Evolutionary conservation across 1,140 invertebrate genomes (phyloP).

Genomic region (Hetaerina americana): DNA sequence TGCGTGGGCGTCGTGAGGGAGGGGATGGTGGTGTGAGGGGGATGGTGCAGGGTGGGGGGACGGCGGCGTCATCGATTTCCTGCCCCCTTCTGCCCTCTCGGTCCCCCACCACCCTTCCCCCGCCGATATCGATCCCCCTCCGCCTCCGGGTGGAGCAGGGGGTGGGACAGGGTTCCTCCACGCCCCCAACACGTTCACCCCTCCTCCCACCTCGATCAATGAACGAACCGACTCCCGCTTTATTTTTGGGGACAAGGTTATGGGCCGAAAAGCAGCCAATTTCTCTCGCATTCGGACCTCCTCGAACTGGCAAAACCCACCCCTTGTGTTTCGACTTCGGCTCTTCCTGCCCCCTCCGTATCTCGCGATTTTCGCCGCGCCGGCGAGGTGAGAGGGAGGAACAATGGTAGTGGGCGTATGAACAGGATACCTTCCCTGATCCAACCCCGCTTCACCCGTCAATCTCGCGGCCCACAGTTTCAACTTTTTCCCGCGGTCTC

Average conservation of each 20-base stretch:
- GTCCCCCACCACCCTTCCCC: neutral
- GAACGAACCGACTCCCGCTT: neutral
- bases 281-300: neutral
- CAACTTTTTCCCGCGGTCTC: too few relatives aligned
- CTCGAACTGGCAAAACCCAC: too few relatives aligned
- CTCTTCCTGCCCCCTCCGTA: too few relatives aligned
- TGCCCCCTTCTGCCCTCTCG: neutral
- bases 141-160: too few relatives aligned
- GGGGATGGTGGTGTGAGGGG: neutral
- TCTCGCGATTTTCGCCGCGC: too few relatives aligned
- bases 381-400: too few relatives aligned
- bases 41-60: neutral
- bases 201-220: neutral
- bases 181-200: neutral
- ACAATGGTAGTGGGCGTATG: too few relatives aligned
- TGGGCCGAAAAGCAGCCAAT: neutral
- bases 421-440: too few relatives aligned
- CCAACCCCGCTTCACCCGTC: too few relatives aligned
- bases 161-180: neutral
- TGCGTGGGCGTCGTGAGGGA: too few relatives aligned
- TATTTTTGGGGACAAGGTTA: neutral
- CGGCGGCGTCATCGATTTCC: neutral
- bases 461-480: too few relatives aligned
- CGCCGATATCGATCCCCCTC: neutral
- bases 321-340: too few relatives aligned